Evolutionary conservation across 2,888 invertebrate genomes (phyloP).

Genomic region (Lissocephala sabroskyi): DNA sequence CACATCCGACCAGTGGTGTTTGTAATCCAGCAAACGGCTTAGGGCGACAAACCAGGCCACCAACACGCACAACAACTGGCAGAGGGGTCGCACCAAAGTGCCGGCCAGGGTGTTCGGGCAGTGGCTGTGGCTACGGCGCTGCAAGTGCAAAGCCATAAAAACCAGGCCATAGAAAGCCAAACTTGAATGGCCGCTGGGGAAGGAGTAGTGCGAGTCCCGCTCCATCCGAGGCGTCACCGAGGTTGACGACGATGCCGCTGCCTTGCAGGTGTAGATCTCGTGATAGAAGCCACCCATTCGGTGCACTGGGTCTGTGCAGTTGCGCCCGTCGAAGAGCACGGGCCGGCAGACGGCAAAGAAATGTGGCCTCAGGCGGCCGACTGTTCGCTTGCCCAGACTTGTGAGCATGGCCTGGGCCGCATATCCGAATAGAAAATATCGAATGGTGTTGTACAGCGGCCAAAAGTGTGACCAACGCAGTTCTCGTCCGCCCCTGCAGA

Average conservation of each 20-base stretch:
- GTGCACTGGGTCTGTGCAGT: slow-evolving; percentile 30
- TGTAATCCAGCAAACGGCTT: slow-evolving; percentile 94
- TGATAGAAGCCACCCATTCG: slow-evolving; percentile 26
- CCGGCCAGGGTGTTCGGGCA: slow-evolving; percentile 21
- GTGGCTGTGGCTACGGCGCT: slow-evolving; percentile 21
- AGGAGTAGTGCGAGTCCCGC: slow-evolving; percentile 39
- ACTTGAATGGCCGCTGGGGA: slow-evolving; percentile 61
- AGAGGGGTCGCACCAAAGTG: slow-evolving; percentile 31
- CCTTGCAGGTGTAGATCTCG: slow-evolving; percentile 28
- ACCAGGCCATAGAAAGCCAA: slow-evolving; percentile 51
- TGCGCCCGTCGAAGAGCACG: slow-evolving; percentile 27
- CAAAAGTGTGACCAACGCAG: slow-evolving; percentile 11
- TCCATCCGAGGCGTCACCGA: slow-evolving; percentile 19
- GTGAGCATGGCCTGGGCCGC: slow-evolving; percentile 31
- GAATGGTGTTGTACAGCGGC: slow-evolving; percentile 27
- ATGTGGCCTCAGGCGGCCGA: slow-evolving; percentile 56
- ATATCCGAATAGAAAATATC: slow-evolving; percentile 44
- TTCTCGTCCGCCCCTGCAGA: neutral
- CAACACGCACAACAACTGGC: slow-evolving; percentile 83
- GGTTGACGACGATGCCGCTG: neutral
- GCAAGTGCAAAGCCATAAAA: slow-evolving; percentile 44
- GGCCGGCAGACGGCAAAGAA: slow-evolving; percentile 54
- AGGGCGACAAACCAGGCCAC: slow-evolving; percentile 88
- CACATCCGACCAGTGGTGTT: slow-evolving; percentile 98
- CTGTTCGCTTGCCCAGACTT: slow-evolving; percentile 33